Evolutionary conservation across 2,888 invertebrate genomes (phyloP).

Genomic region (Sylvicola fuscatus): DNA sequence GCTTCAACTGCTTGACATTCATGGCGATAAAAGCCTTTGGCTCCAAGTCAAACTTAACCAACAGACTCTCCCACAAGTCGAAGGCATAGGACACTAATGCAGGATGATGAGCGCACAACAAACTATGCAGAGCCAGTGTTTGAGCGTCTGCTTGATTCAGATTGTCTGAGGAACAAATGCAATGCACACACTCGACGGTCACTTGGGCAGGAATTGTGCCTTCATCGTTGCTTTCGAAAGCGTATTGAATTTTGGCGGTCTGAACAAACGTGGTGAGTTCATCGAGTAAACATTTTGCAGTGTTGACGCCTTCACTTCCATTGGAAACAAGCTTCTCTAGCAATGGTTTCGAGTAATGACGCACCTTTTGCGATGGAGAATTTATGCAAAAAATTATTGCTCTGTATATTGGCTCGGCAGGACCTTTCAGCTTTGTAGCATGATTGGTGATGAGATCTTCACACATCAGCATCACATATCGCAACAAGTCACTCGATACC

Average conservation of each 20-base stretch:
- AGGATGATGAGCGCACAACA: slow-evolving; percentile 60
- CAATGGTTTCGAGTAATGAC: slow-evolving; percentile 38
- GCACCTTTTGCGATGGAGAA: slow-evolving; percentile 36
- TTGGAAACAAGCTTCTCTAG: slow-evolving; percentile 36
- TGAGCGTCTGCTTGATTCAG: slow-evolving; percentile 28
- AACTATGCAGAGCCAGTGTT: slow-evolving; percentile 38
- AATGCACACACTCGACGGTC: slow-evolving; percentile 17
- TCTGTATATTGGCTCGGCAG: slow-evolving; percentile 41
- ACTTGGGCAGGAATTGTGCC: slow-evolving; percentile 13
- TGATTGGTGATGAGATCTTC: slow-evolving; percentile 50
- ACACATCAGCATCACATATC: slow-evolving; percentile 51
- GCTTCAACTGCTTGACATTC: slow-evolving; percentile 34
- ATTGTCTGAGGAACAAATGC: slow-evolving; percentile 15
- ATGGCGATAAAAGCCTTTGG: slow-evolving; percentile 34
- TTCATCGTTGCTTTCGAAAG: slow-evolving; percentile 13
- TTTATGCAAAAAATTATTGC: slow-evolving; percentile 50
- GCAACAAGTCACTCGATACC: slow-evolving; percentile 47
- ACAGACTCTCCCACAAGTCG: slow-evolving; percentile 48
- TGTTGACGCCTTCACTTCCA: slow-evolving; percentile 34
- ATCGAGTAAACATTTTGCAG: slow-evolving; percentile 39
- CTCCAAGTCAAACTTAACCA: slow-evolving; percentile 22
- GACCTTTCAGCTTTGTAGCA: slow-evolving; percentile 41
- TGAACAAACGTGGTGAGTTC: slow-evolving; percentile 47
- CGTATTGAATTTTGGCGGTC: slow-evolving; percentile 29
- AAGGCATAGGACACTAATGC: slow-evolving; percentile 33